Evolutionary conservation across 2,797 vertebrate species (phyloP).

Genomic region (Sorex maritimensis): DNA sequence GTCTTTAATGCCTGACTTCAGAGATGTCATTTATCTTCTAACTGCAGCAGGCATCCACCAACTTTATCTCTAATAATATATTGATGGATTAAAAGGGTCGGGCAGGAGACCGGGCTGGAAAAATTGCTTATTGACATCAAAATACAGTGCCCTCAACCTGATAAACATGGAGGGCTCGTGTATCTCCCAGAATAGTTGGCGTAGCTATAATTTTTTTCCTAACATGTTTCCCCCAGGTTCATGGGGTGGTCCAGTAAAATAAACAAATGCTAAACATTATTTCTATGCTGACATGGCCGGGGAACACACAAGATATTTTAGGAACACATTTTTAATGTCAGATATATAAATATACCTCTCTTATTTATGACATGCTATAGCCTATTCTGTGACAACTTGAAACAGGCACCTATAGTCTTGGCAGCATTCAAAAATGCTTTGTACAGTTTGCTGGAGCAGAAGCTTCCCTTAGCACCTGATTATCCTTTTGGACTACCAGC

Average conservation of each 20-base stretch:
- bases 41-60: conserved; percentile 99
- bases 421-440: conserved; percentile 30
- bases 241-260: conserved; percentile 92
- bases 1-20: conserved; percentile 99
- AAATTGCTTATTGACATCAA: conserved; percentile 99
- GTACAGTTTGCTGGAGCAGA: conserved; percentile 73
- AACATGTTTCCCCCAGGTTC: conserved; percentile 90
- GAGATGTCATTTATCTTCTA: conserved; percentile 99
- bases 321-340: conserved; percentile 87
- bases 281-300: conserved; percentile 83
- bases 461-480: conserved; percentile 73
- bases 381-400: conserved; percentile 52
- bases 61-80: conserved; percentile 99
- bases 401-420: conserved; percentile 79
- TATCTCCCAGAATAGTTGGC: conserved; percentile 94
- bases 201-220: conserved; percentile 92
- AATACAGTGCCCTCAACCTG: conserved; percentile 99
- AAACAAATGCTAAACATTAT: conserved; percentile 91
- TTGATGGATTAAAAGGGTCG: conserved; percentile 99
- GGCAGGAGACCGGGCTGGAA: conserved; percentile 99
- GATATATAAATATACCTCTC: conserved; percentile 74
- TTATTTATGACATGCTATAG: conserved; percentile 78
- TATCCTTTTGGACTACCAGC: conserved; percentile 82
- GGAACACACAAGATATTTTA: conserved; percentile 82
- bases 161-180: conserved; percentile 99